Percentiles rank a stretch among this genome's conserved stretches.
Conservation (phyloP, 1,140 invertebrate genomes). For the Diorhabda sublineata region DNA sequence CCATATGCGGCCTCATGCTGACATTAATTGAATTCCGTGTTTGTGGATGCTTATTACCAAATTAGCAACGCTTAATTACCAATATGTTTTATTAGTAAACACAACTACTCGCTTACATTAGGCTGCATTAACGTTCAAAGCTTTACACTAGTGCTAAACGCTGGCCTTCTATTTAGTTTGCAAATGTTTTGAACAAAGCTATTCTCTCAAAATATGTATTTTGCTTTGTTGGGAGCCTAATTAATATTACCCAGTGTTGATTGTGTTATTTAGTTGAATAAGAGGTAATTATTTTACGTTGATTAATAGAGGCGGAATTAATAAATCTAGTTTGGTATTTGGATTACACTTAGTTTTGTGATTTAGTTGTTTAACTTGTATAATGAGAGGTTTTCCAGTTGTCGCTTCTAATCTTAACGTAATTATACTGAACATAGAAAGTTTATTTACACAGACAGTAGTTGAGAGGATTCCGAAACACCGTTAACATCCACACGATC, state of each 20-base stretch:
- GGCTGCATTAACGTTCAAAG: constrained; percentile 44
- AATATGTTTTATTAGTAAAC: constrained; percentile 48
- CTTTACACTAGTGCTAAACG: constrained; percentile 31
- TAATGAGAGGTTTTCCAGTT: constrained; percentile 2
- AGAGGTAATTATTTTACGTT: constrained; percentile 9
- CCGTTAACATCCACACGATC: too few species aligned
- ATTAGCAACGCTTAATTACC: constrained; percentile 50
- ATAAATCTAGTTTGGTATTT: constrained; percentile 3
- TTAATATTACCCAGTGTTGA: constrained; percentile 19
- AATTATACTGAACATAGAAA: constrained; percentile 1
- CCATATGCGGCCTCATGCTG: background rate
- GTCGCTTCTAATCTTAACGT: background rate
- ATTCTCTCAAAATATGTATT: constrained; percentile 17
- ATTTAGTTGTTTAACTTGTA: constrained; percentile 3
- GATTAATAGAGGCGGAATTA: background rate
- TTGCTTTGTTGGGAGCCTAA: constrained; percentile 13
- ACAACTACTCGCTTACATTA: constrained; percentile 43
- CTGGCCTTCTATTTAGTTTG: constrained; percentile 15
- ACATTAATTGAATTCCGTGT: constrained; percentile 48
- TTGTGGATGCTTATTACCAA: constrained; percentile 49
- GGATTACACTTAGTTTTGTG: constrained; percentile 2
- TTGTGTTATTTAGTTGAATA: constrained; percentile 16
- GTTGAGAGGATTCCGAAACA: too few species aligned
- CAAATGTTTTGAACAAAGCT: constrained; percentile 14
- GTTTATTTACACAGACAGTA: background rate